phyloP scores from a whole-genome alignment of 1,140 invertebrate species.

The Drosophila funebris region DNA sequence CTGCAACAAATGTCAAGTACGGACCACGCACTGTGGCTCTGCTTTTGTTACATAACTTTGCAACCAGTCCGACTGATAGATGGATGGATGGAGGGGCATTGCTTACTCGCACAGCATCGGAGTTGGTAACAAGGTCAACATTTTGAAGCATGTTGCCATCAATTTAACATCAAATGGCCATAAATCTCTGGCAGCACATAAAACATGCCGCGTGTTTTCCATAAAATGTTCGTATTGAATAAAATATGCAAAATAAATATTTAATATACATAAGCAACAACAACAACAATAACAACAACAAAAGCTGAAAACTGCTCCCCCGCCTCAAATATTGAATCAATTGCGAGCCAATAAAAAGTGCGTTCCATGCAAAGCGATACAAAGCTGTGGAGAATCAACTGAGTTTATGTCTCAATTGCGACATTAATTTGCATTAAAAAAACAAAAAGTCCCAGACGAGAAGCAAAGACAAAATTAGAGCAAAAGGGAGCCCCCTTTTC shows the following conservation, averaged over 20 bases:
- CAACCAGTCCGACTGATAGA: slow-evolving; percentile 27
- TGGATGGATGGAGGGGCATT: background rate
- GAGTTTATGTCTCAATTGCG: slow-evolving; percentile 42
- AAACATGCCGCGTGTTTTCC: slow-evolving; percentile 17
- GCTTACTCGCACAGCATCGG: background rate
- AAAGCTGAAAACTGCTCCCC: no score
- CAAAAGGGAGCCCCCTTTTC: slow-evolving; percentile 4
- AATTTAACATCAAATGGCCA: slow-evolving; percentile 64
- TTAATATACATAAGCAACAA: slow-evolving; percentile 62
- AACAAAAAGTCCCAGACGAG: background rate
- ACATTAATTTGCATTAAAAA: slow-evolving; percentile 61
- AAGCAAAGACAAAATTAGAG: slow-evolving; percentile 33
- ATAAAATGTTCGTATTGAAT: slow-evolving; percentile 36
- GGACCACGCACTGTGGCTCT: slow-evolving; percentile 44
- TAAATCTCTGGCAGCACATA: slow-evolving; percentile 57
- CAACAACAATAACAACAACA: no score
- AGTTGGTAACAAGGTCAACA: slow-evolving; percentile 64
- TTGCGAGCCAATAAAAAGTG: slow-evolving; percentile 37
- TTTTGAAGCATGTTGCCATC: slow-evolving; percentile 43
- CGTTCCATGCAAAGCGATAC: slow-evolving; percentile 1
- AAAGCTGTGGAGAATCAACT: background rate
- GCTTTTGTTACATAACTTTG: slow-evolving; percentile 39
- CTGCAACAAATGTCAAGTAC: slow-evolving; percentile 57
- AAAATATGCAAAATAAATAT: slow-evolving; percentile 70
- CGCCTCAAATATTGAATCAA: slow-evolving; percentile 43